A percentile compares a stretch with the other conserved stretches of the same genome.
Evolutionary conservation across 1,140 invertebrate species (phyloP).

Genomic region (Drosophila bifasciata): DNA sequence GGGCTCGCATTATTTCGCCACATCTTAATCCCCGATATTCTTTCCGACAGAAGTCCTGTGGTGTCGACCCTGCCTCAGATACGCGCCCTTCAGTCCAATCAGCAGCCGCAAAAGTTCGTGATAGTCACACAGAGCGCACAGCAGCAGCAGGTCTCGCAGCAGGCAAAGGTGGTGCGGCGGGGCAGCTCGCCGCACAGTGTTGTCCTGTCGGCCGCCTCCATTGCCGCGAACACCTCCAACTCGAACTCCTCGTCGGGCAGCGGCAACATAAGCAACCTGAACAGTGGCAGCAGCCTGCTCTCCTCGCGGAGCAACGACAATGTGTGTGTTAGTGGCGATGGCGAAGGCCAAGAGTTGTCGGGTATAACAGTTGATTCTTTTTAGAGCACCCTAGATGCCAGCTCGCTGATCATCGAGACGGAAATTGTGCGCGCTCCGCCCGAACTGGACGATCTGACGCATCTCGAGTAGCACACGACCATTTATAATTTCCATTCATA

Average conservation of each 20-base stretch:
- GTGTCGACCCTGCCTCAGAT: constrained; percentile 73
- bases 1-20: neutral
- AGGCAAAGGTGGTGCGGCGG: constrained; percentile 63
- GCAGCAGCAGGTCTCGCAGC: constrained; percentile 42
- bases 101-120: constrained; percentile 72
- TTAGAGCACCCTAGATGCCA: constrained; percentile 77
- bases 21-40: neutral
- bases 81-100: constrained; percentile 67
- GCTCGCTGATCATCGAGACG: constrained; percentile 80
- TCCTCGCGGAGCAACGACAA: constrained; percentile 60
- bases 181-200: constrained; percentile 75
- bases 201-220: constrained; percentile 61
- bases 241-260: constrained; percentile 63
- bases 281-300: constrained; percentile 21
- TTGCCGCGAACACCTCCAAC: constrained; percentile 56
- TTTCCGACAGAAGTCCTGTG: constrained; percentile 62
- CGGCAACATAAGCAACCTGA: constrained; percentile 23
- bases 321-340: constrained; percentile 73
- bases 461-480: constrained; percentile 64
- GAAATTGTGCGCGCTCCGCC: constrained; percentile 75
- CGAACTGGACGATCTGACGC: constrained; percentile 77
- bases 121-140: constrained; percentile 76
- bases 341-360: constrained; percentile 45
- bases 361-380: constrained; percentile 54
- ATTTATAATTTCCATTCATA: too few species aligned